Evolutionary conservation across 1,140 invertebrate genomes (phyloP).

Genomic region (Drosophila leontia): DNA sequence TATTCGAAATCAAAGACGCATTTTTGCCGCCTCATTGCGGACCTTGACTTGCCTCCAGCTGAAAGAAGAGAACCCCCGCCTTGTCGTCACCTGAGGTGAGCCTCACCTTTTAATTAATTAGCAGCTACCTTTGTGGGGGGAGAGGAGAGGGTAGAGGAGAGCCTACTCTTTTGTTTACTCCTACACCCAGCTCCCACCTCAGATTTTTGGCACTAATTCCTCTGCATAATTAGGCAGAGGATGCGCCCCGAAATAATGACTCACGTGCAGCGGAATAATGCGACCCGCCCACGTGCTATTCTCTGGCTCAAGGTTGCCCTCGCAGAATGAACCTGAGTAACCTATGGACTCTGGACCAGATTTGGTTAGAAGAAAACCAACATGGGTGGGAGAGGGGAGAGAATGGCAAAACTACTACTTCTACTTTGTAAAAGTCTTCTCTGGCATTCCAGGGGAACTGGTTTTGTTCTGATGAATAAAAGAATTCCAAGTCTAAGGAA

Average conservation of each 20-base stretch:
- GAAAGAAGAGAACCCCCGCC: conserved; percentile 34
- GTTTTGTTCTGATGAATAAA: conserved; percentile 31
- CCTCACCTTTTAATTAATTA: conserved; percentile 55
- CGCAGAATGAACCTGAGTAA: conserved; percentile 48
- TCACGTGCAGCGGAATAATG: conserved; percentile 40
- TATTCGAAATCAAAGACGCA: conserved; percentile 38
- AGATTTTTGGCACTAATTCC: conserved; percentile 14
- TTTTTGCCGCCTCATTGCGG: conserved; percentile 43
- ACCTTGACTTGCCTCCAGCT: conserved; percentile 37
- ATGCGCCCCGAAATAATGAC: conserved; percentile 46
- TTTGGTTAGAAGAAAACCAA: conserved; percentile 31
- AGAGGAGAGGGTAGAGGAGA: neutral
- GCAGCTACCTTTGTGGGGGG: conserved; percentile 4
- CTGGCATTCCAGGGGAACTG: conserved; percentile 26
- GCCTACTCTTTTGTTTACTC: conserved; percentile 38
- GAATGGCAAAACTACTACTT: conserved; percentile 8
- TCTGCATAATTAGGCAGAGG: conserved; percentile 49
- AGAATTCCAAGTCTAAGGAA: conserved; percentile 17
- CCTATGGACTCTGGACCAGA: conserved; percentile 37
- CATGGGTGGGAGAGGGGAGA: neutral
- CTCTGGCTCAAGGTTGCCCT: conserved; percentile 51
- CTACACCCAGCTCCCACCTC: conserved; percentile 8
- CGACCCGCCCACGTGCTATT: conserved; percentile 24
- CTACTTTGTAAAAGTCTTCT: conserved; percentile 24
- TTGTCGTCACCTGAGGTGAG: conserved; percentile 40